These are phyloP conservation scores for Harpalus rufipes DNA, from an alignment of 2,888 invertebrate species.

Conservation along the genomic window DNA sequence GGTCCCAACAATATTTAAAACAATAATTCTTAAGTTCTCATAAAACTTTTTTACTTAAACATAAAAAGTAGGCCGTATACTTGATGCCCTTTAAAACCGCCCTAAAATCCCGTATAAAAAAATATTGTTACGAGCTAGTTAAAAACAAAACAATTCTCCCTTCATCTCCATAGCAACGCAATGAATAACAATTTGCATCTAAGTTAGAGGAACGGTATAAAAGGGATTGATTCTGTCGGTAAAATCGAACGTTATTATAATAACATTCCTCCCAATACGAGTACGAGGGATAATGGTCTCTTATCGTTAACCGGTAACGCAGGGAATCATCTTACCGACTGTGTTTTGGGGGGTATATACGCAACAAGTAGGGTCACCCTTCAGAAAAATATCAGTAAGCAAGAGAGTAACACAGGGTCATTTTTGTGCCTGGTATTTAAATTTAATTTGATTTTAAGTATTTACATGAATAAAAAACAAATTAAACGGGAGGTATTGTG, in stretches of 20 bases:
- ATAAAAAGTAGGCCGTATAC: background rate
- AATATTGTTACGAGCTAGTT: background rate
- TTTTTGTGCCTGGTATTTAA: too few species aligned
- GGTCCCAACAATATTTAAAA: too few species aligned
- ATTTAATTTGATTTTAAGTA: too few species aligned
- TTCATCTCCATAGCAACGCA: background rate
- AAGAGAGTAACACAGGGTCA: too few species aligned
- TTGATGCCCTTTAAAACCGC: background rate
- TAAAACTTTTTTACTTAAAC: background rate
- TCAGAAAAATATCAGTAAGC: too few species aligned
- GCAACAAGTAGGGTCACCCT: background rate
- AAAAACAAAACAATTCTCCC: conserved; percentile 4
- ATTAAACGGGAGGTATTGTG: too few species aligned
- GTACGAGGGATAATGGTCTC: background rate
- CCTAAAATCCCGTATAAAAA: background rate
- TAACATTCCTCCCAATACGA: conserved; percentile 7
- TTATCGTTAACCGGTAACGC: conserved; percentile 14
- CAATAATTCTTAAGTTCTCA: background rate
- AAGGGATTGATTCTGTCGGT: background rate
- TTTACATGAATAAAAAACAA: too few species aligned
- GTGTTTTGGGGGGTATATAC: background rate
- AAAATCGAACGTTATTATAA: conserved; percentile 35
- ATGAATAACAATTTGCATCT: conserved; percentile 16
- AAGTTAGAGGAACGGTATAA: conserved; percentile 23
- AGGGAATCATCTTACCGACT: background rate